These are phyloP conservation scores for Unio delphinus DNA, from an alignment of 2,888 invertebrate genomes.

Conservation along the genomic window DNA sequence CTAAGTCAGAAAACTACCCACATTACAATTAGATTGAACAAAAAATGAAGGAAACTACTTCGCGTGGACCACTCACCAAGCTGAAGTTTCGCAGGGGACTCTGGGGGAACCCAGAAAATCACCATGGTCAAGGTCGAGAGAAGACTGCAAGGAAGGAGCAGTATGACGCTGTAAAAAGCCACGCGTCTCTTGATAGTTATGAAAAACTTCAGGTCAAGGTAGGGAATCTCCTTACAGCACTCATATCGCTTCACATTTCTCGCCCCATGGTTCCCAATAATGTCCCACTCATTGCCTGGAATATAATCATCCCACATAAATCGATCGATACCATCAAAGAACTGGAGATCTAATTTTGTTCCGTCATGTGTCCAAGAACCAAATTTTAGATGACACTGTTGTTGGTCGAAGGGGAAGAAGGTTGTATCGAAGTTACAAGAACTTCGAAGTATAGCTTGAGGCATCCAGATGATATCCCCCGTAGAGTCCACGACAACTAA, in stretches of 20 bases:
- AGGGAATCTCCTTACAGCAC: slow-evolving; percentile 66
- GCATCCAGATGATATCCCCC: slow-evolving; percentile 65
- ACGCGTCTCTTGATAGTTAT: slow-evolving; percentile 60
- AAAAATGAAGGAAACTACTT: not conserved
- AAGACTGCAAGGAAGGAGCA: slow-evolving; percentile 70
- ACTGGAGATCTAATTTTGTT: slow-evolving; percentile 60
- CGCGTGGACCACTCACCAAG: slow-evolving; percentile 61
- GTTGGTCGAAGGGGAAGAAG: slow-evolving; percentile 70
- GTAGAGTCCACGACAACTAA: slow-evolving; percentile 64
- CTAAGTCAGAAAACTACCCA: no score
- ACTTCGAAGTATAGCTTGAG: slow-evolving; percentile 68
- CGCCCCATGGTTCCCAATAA: slow-evolving; percentile 60
- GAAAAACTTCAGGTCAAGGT: slow-evolving; percentile 67
- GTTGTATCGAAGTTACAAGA: slow-evolving; percentile 70
- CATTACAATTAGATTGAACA: no score
- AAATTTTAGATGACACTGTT: slow-evolving; percentile 69
- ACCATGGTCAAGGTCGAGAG: slow-evolving; percentile 70
- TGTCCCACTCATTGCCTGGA: slow-evolving; percentile 69
- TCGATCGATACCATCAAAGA: slow-evolving; percentile 37
- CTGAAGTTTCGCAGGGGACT: slow-evolving; percentile 71
- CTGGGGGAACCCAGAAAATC: slow-evolving; percentile 72
- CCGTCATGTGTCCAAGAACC: slow-evolving; percentile 72
- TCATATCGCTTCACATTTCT: slow-evolving; percentile 63
- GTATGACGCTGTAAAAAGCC: slow-evolving; percentile 70
- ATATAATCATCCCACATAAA: slow-evolving; percentile 66